These are phyloP conservation scores for Melipona bicolor DNA, from an alignment of 2,888 invertebrate genomes.

Conservation along the genomic window DNA sequence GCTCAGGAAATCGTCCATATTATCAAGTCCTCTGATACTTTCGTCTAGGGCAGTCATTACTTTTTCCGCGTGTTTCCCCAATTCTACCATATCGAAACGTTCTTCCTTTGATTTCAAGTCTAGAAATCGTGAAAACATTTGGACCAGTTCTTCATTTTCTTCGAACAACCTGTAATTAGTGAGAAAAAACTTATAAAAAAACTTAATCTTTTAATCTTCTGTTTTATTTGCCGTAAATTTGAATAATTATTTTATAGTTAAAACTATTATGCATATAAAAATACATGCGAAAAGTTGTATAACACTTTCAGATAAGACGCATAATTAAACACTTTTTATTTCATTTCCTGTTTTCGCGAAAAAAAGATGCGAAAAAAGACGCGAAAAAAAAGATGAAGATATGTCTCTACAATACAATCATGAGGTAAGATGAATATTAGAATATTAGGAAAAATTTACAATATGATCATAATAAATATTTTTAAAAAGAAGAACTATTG, in stretches of 20 bases:
- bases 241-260: not conserved
- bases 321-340: too few relatives aligned
- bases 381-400: not conserved
- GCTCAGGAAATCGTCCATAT: slow-evolving; percentile 93
- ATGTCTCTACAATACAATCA: not conserved
- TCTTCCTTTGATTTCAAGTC: slow-evolving; percentile 92
- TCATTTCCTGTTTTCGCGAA: not conserved
- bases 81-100: slow-evolving; percentile 91
- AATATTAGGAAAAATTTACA: not conserved
- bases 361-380: too few relatives aligned
- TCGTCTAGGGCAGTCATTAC: slow-evolving; percentile 96
- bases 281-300: not conserved
- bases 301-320: too few relatives aligned
- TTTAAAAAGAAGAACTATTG: too few relatives aligned
- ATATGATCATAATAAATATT: too few relatives aligned
- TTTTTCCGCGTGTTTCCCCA: slow-evolving; percentile 94
- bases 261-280: not conserved
- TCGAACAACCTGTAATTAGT: slow-evolving; percentile 91
- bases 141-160: slow-evolving; percentile 91
- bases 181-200: not conserved
- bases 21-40: slow-evolving; percentile 93
- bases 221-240: not conserved
- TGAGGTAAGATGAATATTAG: not conserved
- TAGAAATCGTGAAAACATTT: slow-evolving; percentile 92
- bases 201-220: not conserved